phyloP scores from a whole-genome alignment of 2,113 vertebrate species.

The Artemisiospiza belli region DNA sequence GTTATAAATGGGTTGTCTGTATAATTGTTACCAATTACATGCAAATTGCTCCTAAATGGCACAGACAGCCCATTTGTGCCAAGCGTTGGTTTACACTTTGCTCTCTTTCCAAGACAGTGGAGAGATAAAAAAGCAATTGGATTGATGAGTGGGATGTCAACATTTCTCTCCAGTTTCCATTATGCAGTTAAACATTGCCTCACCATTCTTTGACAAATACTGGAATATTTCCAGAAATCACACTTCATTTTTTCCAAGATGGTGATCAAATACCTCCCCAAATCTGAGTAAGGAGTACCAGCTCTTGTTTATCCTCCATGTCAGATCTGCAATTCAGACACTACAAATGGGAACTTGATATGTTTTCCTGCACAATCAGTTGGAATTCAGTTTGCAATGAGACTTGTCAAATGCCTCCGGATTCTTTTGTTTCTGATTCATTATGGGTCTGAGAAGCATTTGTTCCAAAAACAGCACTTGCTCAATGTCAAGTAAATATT shows the following conservation, averaged over 20 bases:
- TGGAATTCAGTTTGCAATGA: neutral
- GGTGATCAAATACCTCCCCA: conserved; percentile 40
- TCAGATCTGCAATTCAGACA: conserved; percentile 52
- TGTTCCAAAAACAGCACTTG: conserved; percentile 18
- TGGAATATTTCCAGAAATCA: conserved; percentile 61
- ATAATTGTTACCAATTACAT: conserved; percentile 66
- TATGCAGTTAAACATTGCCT: conserved; percentile 65
- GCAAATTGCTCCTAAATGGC: conserved; percentile 57
- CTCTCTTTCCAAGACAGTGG: conserved; percentile 64
- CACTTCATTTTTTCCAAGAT: conserved; percentile 66
- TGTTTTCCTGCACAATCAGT: neutral
- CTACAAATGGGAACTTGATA: conserved; percentile 29
- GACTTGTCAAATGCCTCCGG: neutral
- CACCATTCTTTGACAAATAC: conserved; percentile 48
- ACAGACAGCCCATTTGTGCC: conserved; percentile 64
- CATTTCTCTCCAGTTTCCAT: conserved; percentile 60
- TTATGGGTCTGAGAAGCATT: neutral
- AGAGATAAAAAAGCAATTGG: conserved; percentile 69
- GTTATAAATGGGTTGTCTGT: conserved; percentile 57
- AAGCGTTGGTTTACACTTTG: conserved; percentile 70
- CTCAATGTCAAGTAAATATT: neutral
- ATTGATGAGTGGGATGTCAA: conserved; percentile 61
- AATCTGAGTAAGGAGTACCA: neutral
- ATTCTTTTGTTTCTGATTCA: neutral
- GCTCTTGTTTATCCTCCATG: conserved; percentile 30